These are phyloP conservation scores for Drosophila demipolita DNA, from an alignment of 2,888 invertebrate species.

Conservation along the genomic window DNA sequence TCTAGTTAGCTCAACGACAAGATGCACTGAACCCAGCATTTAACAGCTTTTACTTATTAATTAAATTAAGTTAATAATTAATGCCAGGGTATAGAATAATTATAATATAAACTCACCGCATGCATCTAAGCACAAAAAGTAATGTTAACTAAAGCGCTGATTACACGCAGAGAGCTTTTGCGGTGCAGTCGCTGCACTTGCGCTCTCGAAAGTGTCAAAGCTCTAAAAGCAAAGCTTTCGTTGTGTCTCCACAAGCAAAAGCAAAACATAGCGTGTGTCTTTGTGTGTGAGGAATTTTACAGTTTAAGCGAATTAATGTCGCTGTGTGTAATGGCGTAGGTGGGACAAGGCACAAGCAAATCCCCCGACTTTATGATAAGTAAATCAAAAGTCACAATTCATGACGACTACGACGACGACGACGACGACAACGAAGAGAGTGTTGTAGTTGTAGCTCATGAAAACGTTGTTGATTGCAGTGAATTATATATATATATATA, in stretches of 20 bases:
- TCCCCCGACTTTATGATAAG: slow-evolving; percentile 57
- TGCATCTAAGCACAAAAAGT: neutral
- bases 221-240: slow-evolving; percentile 16
- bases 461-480: slow-evolving; percentile 46
- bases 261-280: slow-evolving; percentile 5
- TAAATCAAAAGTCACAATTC: slow-evolving; percentile 46
- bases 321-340: slow-evolving; percentile 1
- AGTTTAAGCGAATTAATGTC: slow-evolving; percentile 64
- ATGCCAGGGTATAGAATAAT: neutral
- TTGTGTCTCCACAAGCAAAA: neutral
- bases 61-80: too few relatives aligned
- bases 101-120: neutral
- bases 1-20: neutral
- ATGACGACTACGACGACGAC: slow-evolving; percentile 14
- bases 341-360: slow-evolving; percentile 31
- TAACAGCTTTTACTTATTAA: neutral
- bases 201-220: slow-evolving; percentile 19
- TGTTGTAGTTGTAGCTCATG: slow-evolving; percentile 28
- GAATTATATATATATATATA: slow-evolving; percentile 1
- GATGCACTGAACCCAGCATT: neutral
- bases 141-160: neutral
- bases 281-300: slow-evolving; percentile 54
- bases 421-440: slow-evolving; percentile 10
- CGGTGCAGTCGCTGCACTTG: slow-evolving; percentile 35
- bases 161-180: slow-evolving; percentile 2